Percentiles rank a stretch among this genome's conserved stretches.
phyloP scores from a whole-genome alignment of 2,888 invertebrate species.

The Drosophila suboccidentalis region DNA sequence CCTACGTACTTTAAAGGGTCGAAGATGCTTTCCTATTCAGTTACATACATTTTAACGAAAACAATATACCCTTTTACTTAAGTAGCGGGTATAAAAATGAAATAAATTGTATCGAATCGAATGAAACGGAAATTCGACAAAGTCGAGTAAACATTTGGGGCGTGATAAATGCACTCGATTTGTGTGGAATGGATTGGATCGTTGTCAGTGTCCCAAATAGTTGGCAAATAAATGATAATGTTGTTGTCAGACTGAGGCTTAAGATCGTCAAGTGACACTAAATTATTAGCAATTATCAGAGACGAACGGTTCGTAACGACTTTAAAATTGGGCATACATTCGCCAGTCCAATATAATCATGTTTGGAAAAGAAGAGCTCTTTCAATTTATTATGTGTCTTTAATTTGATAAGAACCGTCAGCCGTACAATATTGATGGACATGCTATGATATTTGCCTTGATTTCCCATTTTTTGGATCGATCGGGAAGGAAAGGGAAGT shows the following conservation, averaged over 20 bases:
- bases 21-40: too few relatives aligned
- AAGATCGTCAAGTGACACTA: constrained; percentile 75
- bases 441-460: constrained; percentile 49
- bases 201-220: constrained; percentile 50
- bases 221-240: constrained; percentile 62
- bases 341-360: constrained; percentile 47
- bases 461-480: constrained; percentile 31
- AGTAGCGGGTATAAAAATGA: not conserved
- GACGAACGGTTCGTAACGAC: constrained; percentile 73
- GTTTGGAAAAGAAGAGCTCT: constrained; percentile 34
- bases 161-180: constrained; percentile 56
- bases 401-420: constrained; percentile 32
- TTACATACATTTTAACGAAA: too few relatives aligned
- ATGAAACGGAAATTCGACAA: constrained; percentile 10
- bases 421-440: constrained; percentile 40
- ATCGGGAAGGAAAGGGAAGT: constrained; percentile 23
- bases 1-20: too few relatives aligned
- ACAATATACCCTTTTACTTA: too few relatives aligned
- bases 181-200: constrained; percentile 52
- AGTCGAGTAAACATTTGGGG: constrained; percentile 29
- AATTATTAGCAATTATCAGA: constrained; percentile 82
- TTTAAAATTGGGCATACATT: constrained; percentile 76
- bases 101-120: constrained; percentile 13
- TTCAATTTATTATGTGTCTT: constrained; percentile 54
- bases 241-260: constrained; percentile 56